phyloP scores from a whole-genome alignment of 2,888 invertebrate species.

The Cantharis flavilabris region DNA sequence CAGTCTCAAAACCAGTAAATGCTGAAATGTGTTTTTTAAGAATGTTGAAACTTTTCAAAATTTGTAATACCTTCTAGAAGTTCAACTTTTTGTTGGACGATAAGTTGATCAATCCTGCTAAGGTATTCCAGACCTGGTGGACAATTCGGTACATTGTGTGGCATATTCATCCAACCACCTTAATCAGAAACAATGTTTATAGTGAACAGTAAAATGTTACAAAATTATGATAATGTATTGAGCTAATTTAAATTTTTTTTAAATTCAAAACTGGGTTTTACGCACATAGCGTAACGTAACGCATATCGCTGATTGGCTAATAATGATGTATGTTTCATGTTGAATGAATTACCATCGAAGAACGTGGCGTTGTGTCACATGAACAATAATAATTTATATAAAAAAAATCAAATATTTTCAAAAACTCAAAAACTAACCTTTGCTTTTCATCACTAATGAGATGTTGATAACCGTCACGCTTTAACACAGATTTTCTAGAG shows the following conservation, averaged over 20 bases:
- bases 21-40: conserved; percentile 55
- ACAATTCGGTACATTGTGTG: conserved; percentile 3
- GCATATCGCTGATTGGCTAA: neutral
- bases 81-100: neutral
- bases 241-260: too few relatives aligned
- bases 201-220: neutral
- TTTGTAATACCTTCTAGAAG: neutral
- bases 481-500: neutral
- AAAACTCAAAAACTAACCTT: neutral
- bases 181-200: neutral
- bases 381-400: too few relatives aligned
- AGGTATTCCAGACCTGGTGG: conserved; percentile 2
- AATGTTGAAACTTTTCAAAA: neutral
- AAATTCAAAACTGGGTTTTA: too few relatives aligned
- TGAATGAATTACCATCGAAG: neutral
- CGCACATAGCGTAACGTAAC: too few relatives aligned
- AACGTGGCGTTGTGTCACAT: neutral
- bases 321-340: neutral
- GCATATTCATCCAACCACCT: conserved; percentile 4
- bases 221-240: neutral
- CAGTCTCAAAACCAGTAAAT: conserved; percentile 84
- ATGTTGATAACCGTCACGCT: neutral
- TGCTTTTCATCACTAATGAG: conserved; percentile 1
- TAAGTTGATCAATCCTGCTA: neutral
- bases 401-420: too few relatives aligned